phyloP scores from a whole-genome alignment of 1,140 invertebrate genomes.

The Ooceraea biroi region DNA sequence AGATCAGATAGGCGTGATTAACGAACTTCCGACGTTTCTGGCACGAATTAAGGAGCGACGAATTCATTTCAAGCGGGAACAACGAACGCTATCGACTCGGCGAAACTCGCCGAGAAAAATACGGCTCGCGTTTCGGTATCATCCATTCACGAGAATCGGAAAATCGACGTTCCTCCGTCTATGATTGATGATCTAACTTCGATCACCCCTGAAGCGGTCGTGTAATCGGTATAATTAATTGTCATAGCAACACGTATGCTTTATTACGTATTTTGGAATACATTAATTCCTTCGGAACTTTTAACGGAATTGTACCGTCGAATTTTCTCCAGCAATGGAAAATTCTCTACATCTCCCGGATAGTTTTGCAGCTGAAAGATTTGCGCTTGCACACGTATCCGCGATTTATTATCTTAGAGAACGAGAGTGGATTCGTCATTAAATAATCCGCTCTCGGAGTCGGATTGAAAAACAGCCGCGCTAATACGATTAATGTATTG shows the following conservation, averaged over 20 bases:
- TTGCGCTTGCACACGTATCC: not conserved
- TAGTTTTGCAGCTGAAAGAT: not conserved
- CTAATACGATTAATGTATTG: constrained; percentile 42
- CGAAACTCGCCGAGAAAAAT: constrained; percentile 43
- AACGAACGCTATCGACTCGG: constrained; percentile 62
- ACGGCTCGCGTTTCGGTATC: constrained; percentile 30
- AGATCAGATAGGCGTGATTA: constrained; percentile 43
- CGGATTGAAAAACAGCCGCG: constrained; percentile 5
- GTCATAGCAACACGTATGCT: not conserved
- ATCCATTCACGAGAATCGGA: constrained; percentile 44
- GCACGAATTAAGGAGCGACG: constrained; percentile 57
- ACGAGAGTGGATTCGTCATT: not conserved
- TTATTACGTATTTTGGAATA: not conserved
- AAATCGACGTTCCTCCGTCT: constrained; percentile 20
- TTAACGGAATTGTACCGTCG: no score
- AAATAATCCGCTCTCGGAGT: constrained; percentile 3
- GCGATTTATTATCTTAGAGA: constrained; percentile 2
- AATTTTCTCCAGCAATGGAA: no score
- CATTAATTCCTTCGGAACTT: no score
- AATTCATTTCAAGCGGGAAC: constrained; percentile 60
- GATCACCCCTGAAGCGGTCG: not conserved
- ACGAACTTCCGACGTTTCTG: constrained; percentile 48
- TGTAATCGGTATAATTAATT: not conserved
- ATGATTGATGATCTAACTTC: constrained; percentile 5
- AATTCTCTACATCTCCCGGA: no score